Evolutionary conservation across 2,797 vertebrate species (phyloP).

Genomic region (Pseudotriccus pelzelni): DNA sequence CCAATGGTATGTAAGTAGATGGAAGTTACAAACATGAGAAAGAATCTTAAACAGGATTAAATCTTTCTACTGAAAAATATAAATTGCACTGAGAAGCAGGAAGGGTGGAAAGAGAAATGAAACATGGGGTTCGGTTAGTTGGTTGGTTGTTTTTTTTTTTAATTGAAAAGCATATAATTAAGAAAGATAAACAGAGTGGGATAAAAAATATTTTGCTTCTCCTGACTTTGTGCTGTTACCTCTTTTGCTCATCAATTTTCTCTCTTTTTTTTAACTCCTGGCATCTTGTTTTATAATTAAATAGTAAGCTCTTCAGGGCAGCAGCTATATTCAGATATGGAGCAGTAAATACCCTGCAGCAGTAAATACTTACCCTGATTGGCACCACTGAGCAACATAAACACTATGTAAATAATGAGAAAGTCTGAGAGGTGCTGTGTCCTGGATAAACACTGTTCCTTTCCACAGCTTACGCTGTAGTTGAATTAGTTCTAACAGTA

Average conservation of each 20-base stretch:
- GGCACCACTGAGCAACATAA: slow-evolving; percentile 28
- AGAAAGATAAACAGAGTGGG: neutral
- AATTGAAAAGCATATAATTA: neutral
- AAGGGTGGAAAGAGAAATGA: neutral
- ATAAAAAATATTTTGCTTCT: neutral
- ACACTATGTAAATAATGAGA: slow-evolving; percentile 21
- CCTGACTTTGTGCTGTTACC: neutral
- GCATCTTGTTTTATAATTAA: slow-evolving; percentile 23
- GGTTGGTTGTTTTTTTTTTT: neutral
- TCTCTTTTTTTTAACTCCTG: neutral
- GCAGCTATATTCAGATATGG: slow-evolving; percentile 31
- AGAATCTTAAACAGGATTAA: neutral
- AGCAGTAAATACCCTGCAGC: slow-evolving; percentile 35
- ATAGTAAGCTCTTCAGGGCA: slow-evolving; percentile 14
- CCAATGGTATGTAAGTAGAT: neutral
- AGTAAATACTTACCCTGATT: slow-evolving; percentile 32
- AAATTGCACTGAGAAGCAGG: neutral
- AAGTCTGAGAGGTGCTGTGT: slow-evolving; percentile 27
- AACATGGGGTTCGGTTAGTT: neutral
- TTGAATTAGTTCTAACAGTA: neutral
- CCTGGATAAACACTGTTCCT: neutral
- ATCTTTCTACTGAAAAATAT: neutral
- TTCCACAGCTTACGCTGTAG: neutral
- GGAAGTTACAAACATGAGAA: neutral
- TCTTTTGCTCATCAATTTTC: neutral